Percentiles rank a stretch among this genome's conserved stretches.
Evolutionary conservation across 2,888 invertebrate genomes (phyloP).

Genomic region (Cheilosia pagana): DNA sequence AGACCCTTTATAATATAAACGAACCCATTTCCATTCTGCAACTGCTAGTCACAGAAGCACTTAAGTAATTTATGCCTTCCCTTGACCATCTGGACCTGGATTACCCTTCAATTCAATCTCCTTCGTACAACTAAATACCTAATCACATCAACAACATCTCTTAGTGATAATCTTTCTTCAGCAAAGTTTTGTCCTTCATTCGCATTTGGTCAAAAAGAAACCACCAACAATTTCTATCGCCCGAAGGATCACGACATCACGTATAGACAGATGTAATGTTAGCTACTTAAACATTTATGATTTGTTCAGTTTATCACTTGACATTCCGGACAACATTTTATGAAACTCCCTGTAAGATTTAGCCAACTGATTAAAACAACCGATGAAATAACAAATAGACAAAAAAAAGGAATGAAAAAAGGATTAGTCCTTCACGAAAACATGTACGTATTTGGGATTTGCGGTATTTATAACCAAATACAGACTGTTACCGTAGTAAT

Average conservation of each 20-base stretch:
- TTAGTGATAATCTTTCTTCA: no score
- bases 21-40: no score
- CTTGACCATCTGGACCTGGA: no score
- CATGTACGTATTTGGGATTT: background rate
- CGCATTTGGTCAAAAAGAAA: background rate
- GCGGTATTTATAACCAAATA: background rate
- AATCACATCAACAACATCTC: no score
- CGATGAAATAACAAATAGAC: background rate
- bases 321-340: conserved; percentile 26
- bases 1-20: no score
- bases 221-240: background rate
- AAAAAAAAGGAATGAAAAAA: background rate
- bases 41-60: no score
- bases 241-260: conserved; percentile 37
- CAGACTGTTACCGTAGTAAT: background rate
- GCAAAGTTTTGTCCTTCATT: no score
- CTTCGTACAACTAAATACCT: no score
- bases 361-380: conserved; percentile 18
- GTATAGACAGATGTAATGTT: conserved; percentile 6
- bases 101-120: no score
- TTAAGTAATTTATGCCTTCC: no score
- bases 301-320: conserved; percentile 12
- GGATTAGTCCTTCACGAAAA: background rate
- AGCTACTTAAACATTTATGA: conserved; percentile 26
- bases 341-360: background rate